Base-by-base conservation (phyloP, 1,140 invertebrate genomes). In the Halyomorpha halys region DNA sequence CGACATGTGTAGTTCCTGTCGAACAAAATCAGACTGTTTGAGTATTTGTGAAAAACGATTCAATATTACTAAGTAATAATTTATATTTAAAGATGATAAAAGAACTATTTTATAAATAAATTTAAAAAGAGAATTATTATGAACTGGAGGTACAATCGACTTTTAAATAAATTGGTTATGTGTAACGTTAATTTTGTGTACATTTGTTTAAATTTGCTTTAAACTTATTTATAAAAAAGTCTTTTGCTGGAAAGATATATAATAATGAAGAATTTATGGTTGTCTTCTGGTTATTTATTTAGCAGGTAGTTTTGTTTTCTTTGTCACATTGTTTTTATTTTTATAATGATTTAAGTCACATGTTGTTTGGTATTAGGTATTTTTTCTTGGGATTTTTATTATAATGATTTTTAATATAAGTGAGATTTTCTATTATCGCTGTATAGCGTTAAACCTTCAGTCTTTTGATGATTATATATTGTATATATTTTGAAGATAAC, bases 21-120 rank as follows among this genome's bases (percentile, higher is more conserved):
- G 63, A 54, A 60, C 56, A 63, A 65, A 68, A 68, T 68, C 67
- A 68, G 67, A 68, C 67, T 68, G 67, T 68, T 62, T 59, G 67
- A 66, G 62, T 66, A 66, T 68, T 66, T 64, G 59, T 65, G 54
- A 65, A 63, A 63, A 62, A 47, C 49, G 53, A 65, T 59, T 54
- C 54, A 56, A 62, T 62, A 66, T 62, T 65, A 64, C 25, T 64
- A 54, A 63, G 56, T 59, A 60, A 65, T 67, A 67, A 64, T 67
- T 67, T 67, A 65, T 67, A 67, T 53, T n/a, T 54, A 54, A 53
- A 45, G n/a, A 21, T 47, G 21, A 62, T 64, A 63, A 44, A 63
- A 64, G 64, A 65, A 60, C 64, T 65, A 65, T 65, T 65, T 65
- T 62, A 65, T 65, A 65, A 59, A 59, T 25, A 47, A 21, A 59